Evolutionary conservation across 1,140 invertebrate genomes (phyloP).

Genomic region (Colletes latitarsis): DNA sequence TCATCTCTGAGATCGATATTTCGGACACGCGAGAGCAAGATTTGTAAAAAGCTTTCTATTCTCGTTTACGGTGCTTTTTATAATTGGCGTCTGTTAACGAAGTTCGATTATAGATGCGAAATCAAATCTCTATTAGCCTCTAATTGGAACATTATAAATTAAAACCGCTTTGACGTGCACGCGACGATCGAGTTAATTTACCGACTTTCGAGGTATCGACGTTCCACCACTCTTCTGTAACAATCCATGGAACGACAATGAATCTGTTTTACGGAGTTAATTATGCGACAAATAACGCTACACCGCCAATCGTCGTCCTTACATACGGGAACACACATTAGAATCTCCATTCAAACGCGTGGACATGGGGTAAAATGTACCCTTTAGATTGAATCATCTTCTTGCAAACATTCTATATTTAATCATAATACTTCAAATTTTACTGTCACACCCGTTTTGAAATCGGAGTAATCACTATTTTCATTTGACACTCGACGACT

Average conservation of each 20-base stretch:
- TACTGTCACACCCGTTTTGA: no score
- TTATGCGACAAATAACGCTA: neutral
- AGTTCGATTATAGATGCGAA: constrained; percentile 3
- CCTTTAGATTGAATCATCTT: no score
- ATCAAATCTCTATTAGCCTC: constrained; percentile 7
- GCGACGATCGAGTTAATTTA: constrained; percentile 1
- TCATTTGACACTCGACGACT: no score
- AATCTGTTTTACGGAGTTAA: constrained; percentile 12
- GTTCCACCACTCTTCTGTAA: neutral
- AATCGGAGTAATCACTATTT: no score
- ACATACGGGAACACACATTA: no score
- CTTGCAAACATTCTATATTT: no score
- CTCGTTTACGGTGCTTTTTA: neutral
- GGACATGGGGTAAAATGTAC: no score
- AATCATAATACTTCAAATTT: no score
- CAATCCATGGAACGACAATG: neutral
- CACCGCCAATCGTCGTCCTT: neutral
- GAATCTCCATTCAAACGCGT: no score
- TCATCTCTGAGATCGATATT: neutral
- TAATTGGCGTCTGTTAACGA: neutral
- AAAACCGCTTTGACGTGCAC: neutral
- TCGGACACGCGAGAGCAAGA: neutral
- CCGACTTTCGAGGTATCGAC: neutral
- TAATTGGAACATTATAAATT: constrained; percentile 12
- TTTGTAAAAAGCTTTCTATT: constrained; percentile 4